Evolutionary conservation across 2,888 invertebrate species (phyloP).

Genomic region (Stegana nigrithorax): DNA sequence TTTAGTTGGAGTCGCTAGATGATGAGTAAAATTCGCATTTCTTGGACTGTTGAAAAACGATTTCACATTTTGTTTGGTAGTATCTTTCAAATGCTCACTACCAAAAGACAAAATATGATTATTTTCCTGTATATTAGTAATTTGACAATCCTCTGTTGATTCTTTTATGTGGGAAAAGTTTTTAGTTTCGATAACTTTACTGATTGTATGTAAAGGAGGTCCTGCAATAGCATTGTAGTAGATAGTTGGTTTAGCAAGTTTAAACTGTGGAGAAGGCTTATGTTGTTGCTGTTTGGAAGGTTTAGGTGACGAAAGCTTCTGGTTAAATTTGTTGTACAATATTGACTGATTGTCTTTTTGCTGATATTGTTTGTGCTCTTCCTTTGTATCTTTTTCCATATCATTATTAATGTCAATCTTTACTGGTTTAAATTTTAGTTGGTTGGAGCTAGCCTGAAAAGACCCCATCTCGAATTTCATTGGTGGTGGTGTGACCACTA

Average conservation of each 20-base stretch:
- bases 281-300: constrained; percentile 67
- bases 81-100: constrained; percentile 19
- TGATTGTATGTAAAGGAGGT: constrained; percentile 72
- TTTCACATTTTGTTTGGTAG: constrained; percentile 54
- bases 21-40: constrained; percentile 66
- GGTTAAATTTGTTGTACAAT: too few species aligned
- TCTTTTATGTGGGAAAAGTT: constrained; percentile 80
- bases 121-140: constrained; percentile 78
- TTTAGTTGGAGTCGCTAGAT: constrained; percentile 74
- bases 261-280: constrained; percentile 54
- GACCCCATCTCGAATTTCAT: constrained; percentile 72
- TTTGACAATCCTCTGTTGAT: constrained; percentile 75
- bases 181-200: constrained; percentile 75
- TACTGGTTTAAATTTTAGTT: constrained; percentile 74
- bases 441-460: too few species aligned
- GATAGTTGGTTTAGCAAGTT: constrained; percentile 63
- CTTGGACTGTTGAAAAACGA: constrained; percentile 70
- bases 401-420: constrained; percentile 67
- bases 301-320: too few species aligned
- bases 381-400: constrained; percentile 46
- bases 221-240: constrained; percentile 73
- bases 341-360: too few species aligned
- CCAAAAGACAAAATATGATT: constrained; percentile 78
- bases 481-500: constrained; percentile 69
- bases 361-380: constrained; percentile 45